Percentiles rank a stretch among this genome's conserved stretches.
Evolutionary conservation across 1,140 invertebrate genomes (phyloP).

Genomic region (Drosophila carrolli): DNA sequence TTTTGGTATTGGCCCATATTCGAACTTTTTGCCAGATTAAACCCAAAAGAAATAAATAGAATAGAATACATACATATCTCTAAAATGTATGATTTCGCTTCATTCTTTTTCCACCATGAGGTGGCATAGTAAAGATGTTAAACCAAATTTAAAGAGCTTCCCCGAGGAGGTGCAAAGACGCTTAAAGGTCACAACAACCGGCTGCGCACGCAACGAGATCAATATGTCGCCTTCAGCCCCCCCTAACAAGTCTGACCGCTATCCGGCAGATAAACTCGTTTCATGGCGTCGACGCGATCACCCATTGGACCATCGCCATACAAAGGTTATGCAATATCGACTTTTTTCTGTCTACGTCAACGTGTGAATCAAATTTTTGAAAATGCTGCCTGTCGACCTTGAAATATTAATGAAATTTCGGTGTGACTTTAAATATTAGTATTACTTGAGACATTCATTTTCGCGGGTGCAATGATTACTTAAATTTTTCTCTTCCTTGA

Average conservation of each 20-base stretch:
- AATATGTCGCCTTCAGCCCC: conserved; percentile 20
- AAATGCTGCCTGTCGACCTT: conserved; percentile 56
- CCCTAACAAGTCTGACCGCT: conserved; percentile 38
- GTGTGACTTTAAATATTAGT: conserved; percentile 4
- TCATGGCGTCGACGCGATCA: conserved; percentile 28
- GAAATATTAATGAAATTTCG: conserved; percentile 49
- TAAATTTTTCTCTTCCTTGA: conserved; percentile 8
- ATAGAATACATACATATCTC: no score
- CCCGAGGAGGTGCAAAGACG: conserved; percentile 44
- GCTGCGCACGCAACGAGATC: conserved; percentile 62
- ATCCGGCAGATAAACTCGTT: conserved; percentile 58
- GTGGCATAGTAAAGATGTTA: conserved; percentile 20
- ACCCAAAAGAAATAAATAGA: no score
- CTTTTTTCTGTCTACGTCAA: conserved; percentile 34
- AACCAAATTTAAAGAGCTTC: conserved; percentile 42
- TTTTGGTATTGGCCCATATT: no score
- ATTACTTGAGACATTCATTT: conserved; percentile 20
- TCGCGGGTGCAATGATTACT: conserved; percentile 8
- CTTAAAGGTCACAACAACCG: conserved; percentile 75
- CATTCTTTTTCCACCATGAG: background rate
- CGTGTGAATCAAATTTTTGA: conserved; percentile 67
- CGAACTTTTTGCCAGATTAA: no score
- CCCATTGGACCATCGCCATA: conserved; percentile 34
- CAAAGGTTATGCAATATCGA: conserved; percentile 73
- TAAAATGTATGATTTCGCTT: no score